Base-by-base conservation (phyloP, 2,113 vertebrate genomes). In the Zingel zingel region DNA sequence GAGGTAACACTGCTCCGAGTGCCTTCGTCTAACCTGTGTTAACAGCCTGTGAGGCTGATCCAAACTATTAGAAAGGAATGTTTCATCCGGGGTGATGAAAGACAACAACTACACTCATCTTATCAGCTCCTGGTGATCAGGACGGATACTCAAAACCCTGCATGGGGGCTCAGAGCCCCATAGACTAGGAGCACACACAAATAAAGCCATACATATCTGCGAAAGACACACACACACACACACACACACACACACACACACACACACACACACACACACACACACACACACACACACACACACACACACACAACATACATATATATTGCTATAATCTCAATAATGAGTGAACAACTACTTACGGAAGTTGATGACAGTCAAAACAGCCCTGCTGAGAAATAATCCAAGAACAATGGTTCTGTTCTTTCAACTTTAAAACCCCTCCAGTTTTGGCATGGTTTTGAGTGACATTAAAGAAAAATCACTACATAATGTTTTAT, bases 61-160 rank as follows among this genome's bases (percentile, higher is more conserved):
- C 87, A 62, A 89, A 96, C 94, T 94, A 96, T 97, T 96, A 96
- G 77, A 81, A 81, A 96, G 96, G 96, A 98, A 97, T 97, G 96
- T 97, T 95, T 97, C 95, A 96, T 97, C 95, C 96, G 71, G 93
- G 92, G 96, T 73, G 95, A 95, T 96, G 97, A 97, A 84, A 91
- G 96, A 96, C 93, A 94, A 95, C 92, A 93, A 94, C 95, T 95
- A 94, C 93, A 92, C 79, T 92, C 90, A 86, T 94, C 95, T 95
- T 97, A 96, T 96, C 95, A 95, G 94, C 94, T 93, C 93, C 96
- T 94, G 92, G 86, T 91, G 78, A 94, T 96, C 95, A 93, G 91
- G 88, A 91, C 83, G 81, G 87, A 84, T 90, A 90, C 90, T 94
- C 91, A 94, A 89, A 94, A 94, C 93, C 91, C 91, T 9, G 59